Conservation (phyloP, 2,113 vertebrate genomes). For the Percopsis transmontana region DNA sequence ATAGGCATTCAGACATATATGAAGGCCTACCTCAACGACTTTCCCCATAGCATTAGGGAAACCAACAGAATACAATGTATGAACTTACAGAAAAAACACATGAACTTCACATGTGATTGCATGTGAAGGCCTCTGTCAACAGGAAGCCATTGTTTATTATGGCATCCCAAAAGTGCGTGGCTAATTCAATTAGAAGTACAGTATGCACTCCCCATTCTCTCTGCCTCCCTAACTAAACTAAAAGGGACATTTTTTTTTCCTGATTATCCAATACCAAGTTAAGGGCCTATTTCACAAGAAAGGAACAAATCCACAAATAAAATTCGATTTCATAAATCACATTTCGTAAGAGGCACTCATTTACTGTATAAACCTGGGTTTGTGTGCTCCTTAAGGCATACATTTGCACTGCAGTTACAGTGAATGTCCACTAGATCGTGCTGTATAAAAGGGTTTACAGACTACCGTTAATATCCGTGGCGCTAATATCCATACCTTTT, state of each 20-base stretch:
- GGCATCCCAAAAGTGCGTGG: neutral
- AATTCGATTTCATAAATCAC: slow-evolving; percentile 4
- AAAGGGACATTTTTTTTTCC: neutral
- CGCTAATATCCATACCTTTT: slow-evolving; percentile 3
- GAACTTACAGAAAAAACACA: too few species aligned
- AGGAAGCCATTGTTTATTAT: neutral
- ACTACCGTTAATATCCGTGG: slow-evolving; percentile 9
- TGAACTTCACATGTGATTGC: too few species aligned
- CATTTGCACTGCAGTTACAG: slow-evolving; percentile 55
- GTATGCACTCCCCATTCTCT: slow-evolving; percentile 11
- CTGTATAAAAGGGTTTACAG: slow-evolving; percentile 53
- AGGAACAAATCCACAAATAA: neutral
- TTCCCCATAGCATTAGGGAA: neutral
- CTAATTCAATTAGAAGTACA: neutral
- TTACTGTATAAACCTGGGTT: slow-evolving; percentile 6
- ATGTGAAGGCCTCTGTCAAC: neutral
- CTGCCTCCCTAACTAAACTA: slow-evolving; percentile 15
- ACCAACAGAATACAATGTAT: too few species aligned
- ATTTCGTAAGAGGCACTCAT: neutral
- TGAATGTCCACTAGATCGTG: slow-evolving; percentile 69
- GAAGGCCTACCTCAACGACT: slow-evolving; percentile 40
- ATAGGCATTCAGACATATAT: neutral
- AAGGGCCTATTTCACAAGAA: too few species aligned
- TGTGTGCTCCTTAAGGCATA: slow-evolving; percentile 30
- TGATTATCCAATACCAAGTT: neutral